A percentile compares a stretch with the other conserved stretches of the same genome.
phyloP scores from a whole-genome alignment of 2,888 invertebrate species.

The Fragum sueziense region DNA sequence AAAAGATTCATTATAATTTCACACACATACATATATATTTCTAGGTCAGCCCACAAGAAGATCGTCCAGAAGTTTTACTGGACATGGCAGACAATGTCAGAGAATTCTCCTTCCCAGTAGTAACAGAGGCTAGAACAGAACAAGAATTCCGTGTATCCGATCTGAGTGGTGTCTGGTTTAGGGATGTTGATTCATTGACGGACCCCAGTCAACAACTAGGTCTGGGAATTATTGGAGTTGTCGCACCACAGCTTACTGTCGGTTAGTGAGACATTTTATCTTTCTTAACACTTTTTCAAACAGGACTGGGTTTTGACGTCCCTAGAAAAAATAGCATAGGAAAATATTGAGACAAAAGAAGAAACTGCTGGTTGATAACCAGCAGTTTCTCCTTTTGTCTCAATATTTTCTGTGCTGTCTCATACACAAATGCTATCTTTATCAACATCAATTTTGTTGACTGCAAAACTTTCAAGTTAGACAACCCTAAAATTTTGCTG shows the following conservation, averaged over 20 bases:
- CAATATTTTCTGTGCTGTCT: no score
- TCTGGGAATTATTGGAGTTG: background rate
- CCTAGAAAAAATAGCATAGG: no score
- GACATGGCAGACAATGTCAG: background rate
- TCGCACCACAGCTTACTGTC: background rate
- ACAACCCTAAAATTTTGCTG: no score
- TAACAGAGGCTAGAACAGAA: background rate
- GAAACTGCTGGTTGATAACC: no score
- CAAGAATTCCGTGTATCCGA: background rate
- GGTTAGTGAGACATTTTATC: background rate
- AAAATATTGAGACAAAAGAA: no score
- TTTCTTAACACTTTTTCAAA: no score
- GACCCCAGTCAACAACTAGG: background rate
- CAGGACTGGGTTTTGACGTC: no score
- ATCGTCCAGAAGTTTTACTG: background rate
- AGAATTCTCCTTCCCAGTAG: constrained; percentile 1
- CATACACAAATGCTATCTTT: no score
- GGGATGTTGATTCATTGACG: background rate
- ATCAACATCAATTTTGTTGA: no score
- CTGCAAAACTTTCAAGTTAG: no score
- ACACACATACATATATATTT: background rate
- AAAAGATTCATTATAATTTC: no score
- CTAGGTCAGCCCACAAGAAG: background rate
- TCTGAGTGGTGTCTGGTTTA: background rate
- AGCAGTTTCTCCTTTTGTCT: no score